A percentile compares a stretch with the other conserved stretches of the same genome.
Conservation (phyloP, 2,113 vertebrate genomes). For the Sceloporus tristichus region DNA sequence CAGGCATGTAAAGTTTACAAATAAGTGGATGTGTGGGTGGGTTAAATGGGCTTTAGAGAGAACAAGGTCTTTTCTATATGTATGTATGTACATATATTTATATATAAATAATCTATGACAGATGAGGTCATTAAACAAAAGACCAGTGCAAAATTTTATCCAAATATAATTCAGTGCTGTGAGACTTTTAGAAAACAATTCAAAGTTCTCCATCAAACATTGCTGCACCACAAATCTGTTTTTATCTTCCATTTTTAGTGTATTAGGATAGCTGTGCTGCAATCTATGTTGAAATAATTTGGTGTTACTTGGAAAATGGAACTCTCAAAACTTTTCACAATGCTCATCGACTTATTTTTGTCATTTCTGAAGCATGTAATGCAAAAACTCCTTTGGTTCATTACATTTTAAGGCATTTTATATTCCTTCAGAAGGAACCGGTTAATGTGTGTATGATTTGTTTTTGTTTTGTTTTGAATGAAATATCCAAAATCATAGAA, state of each 20-base stretch:
- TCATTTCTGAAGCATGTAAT: conserved; percentile 49
- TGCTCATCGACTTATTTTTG: conserved; percentile 28
- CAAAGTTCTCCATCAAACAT: rapidly evolving
- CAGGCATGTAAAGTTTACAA: neutral
- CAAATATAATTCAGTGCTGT: neutral
- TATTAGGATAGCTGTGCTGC: rapidly evolving
- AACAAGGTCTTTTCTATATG: neutral
- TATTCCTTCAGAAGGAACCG: conserved; percentile 75
- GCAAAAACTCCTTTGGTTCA: conserved; percentile 84
- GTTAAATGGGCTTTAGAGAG: neutral
- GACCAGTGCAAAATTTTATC: neutral
- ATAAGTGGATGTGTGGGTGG: neutral
- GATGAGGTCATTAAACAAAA: neutral
- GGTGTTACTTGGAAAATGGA: neutral
- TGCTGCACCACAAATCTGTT: rapidly evolving
- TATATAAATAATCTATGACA: neutral
- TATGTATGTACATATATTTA: neutral
- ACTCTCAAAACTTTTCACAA: conserved; percentile 31
- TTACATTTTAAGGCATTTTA: conserved; percentile 85
- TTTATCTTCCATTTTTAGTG: neutral
- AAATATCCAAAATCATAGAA: conserved; percentile 71
- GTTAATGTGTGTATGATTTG: conserved; percentile 61
- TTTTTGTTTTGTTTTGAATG: conserved; percentile 66
- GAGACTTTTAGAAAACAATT: neutral
- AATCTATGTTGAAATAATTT: neutral